Percentiles rank a stretch among this genome's conserved stretches.
These are phyloP conservation scores for Pampusana beccarii DNA, from an alignment of 2,113 vertebrate genomes.

Conservation along the genomic window DNA sequence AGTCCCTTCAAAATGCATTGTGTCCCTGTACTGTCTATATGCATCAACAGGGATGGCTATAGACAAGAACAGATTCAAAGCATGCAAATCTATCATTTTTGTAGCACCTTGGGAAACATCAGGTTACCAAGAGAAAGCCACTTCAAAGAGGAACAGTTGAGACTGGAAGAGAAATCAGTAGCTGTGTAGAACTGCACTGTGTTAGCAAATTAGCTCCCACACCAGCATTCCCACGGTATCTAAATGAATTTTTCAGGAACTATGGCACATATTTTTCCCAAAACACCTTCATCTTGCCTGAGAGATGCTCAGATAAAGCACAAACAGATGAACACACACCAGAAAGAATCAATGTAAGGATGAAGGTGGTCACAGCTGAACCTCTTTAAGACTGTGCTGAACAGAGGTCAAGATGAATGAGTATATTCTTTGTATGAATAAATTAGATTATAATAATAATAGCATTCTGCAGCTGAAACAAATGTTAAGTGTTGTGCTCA, in stretches of 20 bases:
- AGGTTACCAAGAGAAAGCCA: background rate
- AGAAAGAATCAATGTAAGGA: accelerated
- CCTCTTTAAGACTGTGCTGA: background rate
- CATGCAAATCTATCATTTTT: background rate
- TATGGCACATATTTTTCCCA: background rate
- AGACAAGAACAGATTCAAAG: background rate
- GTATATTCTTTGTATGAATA: background rate
- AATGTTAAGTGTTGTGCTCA: background rate
- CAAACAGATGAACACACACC: background rate
- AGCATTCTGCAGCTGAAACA: background rate
- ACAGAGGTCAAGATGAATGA: background rate
- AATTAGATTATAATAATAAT: no score
- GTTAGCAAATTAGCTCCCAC: background rate
- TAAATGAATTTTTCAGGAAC: background rate
- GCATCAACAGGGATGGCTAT: accelerated
- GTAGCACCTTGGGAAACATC: background rate
- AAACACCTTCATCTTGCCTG: background rate
- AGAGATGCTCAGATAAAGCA: background rate
- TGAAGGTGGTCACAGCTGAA: background rate
- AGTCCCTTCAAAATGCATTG: background rate
- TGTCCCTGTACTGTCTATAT: accelerated
- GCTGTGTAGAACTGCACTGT: background rate
- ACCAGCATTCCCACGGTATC: background rate
- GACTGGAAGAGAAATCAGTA: background rate
- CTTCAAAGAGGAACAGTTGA: background rate